Evolutionary conservation across 30 jellyfish, hydroid and myxozoan species (phyloP), one percentile per base, ranked within the genome.

Genomic region (Catostylus mosaicus): DNA sequence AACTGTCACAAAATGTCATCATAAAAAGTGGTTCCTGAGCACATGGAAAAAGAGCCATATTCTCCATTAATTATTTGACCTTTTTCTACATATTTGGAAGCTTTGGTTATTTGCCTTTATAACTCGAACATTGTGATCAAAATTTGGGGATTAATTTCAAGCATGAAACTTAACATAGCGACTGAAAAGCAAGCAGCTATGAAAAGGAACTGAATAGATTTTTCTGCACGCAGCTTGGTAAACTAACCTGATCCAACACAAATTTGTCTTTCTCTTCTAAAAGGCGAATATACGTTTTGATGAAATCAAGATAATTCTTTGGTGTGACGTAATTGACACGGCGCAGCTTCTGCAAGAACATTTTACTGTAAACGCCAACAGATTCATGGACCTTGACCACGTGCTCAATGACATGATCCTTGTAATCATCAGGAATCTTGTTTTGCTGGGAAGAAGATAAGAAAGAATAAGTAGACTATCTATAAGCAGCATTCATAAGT

Each of bases 241-340:
- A 16, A 38, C 82, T 23, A 26, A 94, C 99, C 91, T 94, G 99
- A 16, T 94, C 99, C 27, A 94, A 86, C 37, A 94, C 99, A 67
- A 47, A 94, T 38, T 88, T 77, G 64, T 94, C 99, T 62, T 94
- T 94, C 65, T 94, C 99, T 35, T 88, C 96, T 61, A 94, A 65
- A 62, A 94, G 86, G 16, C 82, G 74, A 30, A 85, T 48, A 71
- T 94, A 94, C n/a, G 99, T 94, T 57, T 82, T 88, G 78, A 94
- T 90, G 70, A 94, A 94, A 77, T 94, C 99, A 31, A 94, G 69
- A 85, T 82, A 94, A 66, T 94, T 94, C 87, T 94, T 94, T 3
- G 99, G 99, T 24, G 99, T 94, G 66, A 94, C 99, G 78, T 80
- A 94, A 77, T 94, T 94, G 22, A 94, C 88, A 12, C 99, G 70